Evolutionary conservation across 1,140 invertebrate genomes (phyloP).

Genomic region (Acarapis woodi): DNA sequence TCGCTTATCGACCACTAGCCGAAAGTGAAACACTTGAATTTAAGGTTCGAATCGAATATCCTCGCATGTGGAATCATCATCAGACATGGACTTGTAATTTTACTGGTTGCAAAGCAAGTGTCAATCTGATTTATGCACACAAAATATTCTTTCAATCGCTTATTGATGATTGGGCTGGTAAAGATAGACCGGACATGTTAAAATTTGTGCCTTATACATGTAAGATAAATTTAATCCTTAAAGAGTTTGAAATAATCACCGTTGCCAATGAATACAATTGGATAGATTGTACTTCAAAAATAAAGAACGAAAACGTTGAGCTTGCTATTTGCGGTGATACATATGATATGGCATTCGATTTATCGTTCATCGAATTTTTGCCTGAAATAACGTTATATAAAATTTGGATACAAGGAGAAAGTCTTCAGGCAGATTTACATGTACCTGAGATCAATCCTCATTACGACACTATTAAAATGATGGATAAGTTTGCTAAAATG

Average conservation of each 20-base stretch:
- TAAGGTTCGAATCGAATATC: conserved; percentile 54
- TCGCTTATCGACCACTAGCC: conserved; percentile 54
- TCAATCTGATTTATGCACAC: conserved; percentile 66
- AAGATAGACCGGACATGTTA: conserved; percentile 58
- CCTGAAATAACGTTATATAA: conserved; percentile 53
- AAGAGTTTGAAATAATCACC: conserved; percentile 83
- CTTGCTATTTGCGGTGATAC: conserved; percentile 72
- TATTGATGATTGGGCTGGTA: conserved; percentile 81
- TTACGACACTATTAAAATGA: conserved; percentile 41
- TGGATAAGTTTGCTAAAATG: conserved; percentile 54
- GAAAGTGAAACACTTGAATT: conserved; percentile 85
- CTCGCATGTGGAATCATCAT: conserved; percentile 70
- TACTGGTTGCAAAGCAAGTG: conserved; percentile 72
- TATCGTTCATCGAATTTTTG: conserved; percentile 71
- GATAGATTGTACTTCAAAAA: conserved; percentile 80
- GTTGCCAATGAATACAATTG: conserved; percentile 91
- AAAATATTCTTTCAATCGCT: conserved; percentile 86
- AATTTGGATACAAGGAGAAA: conserved; percentile 80
- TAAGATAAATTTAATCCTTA: conserved; percentile 60
- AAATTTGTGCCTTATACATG: conserved; percentile 92
- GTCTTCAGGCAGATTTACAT: conserved; percentile 57
- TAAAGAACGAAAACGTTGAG: conserved; percentile 20
- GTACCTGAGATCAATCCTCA: conserved; percentile 70
- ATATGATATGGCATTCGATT: conserved; percentile 64
- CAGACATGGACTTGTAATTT: conserved; percentile 68